Evolutionary conservation across 2,888 invertebrate species (phyloP), one percentile per base, ranked within the genome.

Genomic region (Eupithecia exiguata): DNA sequence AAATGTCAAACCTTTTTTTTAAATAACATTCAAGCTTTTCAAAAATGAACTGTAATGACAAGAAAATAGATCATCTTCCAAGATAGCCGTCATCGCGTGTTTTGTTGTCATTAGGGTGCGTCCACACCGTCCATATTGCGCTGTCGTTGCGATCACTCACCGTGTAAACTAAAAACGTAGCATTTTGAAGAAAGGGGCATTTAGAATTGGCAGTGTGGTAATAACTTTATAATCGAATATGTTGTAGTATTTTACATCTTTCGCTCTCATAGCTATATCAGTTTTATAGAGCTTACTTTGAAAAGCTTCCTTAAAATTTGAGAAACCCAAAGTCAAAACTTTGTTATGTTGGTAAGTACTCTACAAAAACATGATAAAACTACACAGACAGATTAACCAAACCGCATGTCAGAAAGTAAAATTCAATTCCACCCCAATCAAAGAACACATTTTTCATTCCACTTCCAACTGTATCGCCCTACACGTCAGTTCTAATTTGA

Each of bases 11-110:
- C 30, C 16, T 9, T 18, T 35, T 35, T 18, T 35, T 40, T 16
- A 46, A 12, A 71, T 46, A 63, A 25, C 3, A 21, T 61, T 58
- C n/a, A 30, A 68, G 66, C 25, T 61, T 43, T 74, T 72, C 16
- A 72, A 67, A 71, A 78, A 71, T 16, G 35, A 40, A 40, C 71
- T 71, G 80, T 81, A 83, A 74, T 81, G 77, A 74, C 75, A 81
- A 74, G 80, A 74, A 80, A 81, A 78, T 78, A 79, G 80, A 84
- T 81, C 79, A 82, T 84, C 82, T 85, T 83, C 78, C 82, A 87
- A 89, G 90, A 90, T 90, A 84, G 78, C 71, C 78, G 84, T 83
- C 81, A 80, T 90, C 81, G 91, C 91, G 88, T 90, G 91, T 80
- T 74, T 71, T 75, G 67, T 74, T 83, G 83, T 88, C 87, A 88